Conservation (phyloP, 2,113 vertebrate genomes). For the Girardinichthys multiradiatus region DNA sequence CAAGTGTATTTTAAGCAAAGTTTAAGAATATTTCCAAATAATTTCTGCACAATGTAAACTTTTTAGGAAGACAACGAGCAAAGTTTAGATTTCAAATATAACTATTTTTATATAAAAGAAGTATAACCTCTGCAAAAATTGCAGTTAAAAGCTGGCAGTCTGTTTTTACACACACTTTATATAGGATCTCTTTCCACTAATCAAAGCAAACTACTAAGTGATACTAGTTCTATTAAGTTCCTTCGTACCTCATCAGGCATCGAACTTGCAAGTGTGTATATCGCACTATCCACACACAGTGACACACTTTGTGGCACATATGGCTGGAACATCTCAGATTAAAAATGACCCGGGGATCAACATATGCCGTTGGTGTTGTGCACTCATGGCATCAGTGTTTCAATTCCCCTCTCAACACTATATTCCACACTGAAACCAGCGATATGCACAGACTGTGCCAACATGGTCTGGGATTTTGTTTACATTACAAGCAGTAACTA, state of each 20-base stretch:
- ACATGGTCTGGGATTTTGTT: background rate
- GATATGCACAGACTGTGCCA: background rate
- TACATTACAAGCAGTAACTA: background rate
- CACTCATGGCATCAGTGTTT: slow-evolving; percentile 29
- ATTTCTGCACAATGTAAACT: background rate
- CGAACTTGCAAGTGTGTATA: slow-evolving; percentile 29
- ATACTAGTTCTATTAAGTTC: slow-evolving; percentile 11
- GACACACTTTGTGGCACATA: slow-evolving; percentile 7
- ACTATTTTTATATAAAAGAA: too few relatives aligned
- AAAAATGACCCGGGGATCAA: slow-evolving; percentile 57
- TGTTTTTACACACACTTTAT: background rate
- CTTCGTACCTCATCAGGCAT: slow-evolving; percentile 41
- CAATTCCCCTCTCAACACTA: slow-evolving; percentile 23
- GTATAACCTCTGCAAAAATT: background rate
- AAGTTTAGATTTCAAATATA: background rate
- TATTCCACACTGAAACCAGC: slow-evolving; percentile 22
- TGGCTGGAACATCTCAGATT: slow-evolving; percentile 63
- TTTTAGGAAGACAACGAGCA: background rate
- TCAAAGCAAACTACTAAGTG: background rate
- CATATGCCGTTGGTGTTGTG: slow-evolving; percentile 51
- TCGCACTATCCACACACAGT: slow-evolving; percentile 10
- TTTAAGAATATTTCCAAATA: background rate
- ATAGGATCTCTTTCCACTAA: too few relatives aligned
- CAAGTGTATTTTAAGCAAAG: too few relatives aligned
- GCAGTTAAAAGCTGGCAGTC: background rate